Evolutionary conservation across 2,797 vertebrate genomes (phyloP), one percentile per base, ranked within the genome.

Genomic region (Enteromius unitaeniatus): DNA sequence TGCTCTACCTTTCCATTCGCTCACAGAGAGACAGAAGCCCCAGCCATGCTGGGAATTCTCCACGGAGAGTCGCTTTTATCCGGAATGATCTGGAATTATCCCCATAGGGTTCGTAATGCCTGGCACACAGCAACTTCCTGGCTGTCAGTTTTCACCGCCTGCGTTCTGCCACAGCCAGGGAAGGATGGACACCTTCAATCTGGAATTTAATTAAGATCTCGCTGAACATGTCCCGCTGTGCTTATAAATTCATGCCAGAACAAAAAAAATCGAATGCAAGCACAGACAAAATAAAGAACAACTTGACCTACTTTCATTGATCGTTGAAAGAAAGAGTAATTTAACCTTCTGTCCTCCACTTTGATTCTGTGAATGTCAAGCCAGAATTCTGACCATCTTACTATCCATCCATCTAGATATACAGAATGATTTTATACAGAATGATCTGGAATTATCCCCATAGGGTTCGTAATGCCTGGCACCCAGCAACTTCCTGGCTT

Each of bases 31-130:
- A 47, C 84, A 69, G 87, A 88, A 81, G 84, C 86, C 85, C 74
- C 80, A 82, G 84, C 83, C 88, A 86, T 90, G 89, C 87, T 53
- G 81, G 84, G 87, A 84, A 64, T n/a, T 87, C 79, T 86, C 90
- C 79, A 88, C 89, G 84, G 88, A 92, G 88, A 89, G 74, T 45
- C 73, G 67, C 87, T 92, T 94, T 93, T 88, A 92, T 93, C 81
- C 88, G 84, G 84, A 89, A 89, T 90, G 88, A 92, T 91, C 68
- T 88, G 87, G 87, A 88, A 86, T 91, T 88, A 89, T 90, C 83
- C 90, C 91, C 42, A 76, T 60, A 37, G 90, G 89, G 84, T 81
- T 65, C 19, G 31, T 77, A 62, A 62, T 11, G 84, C 88, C 89
- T 87, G 75, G 82, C 64, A 78, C 49, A 62, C 45, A 17, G 62